Percentiles rank a stretch among this genome's conserved stretches.
phyloP scores from a whole-genome alignment of 2,113 vertebrate species.

The Mastomys natalensis region DNA sequence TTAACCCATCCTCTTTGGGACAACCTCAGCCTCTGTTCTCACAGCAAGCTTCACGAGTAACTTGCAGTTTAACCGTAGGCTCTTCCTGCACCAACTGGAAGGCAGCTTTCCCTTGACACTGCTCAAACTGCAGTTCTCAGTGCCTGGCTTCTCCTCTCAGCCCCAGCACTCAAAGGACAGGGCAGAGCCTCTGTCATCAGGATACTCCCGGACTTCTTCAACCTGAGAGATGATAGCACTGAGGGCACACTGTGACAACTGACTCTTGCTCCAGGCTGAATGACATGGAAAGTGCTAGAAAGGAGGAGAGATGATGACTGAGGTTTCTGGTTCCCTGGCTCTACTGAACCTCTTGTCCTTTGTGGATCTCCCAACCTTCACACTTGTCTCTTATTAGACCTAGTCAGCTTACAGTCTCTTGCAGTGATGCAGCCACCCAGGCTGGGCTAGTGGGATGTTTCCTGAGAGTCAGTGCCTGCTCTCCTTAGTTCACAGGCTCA shows the following conservation, averaged over 20 bases:
- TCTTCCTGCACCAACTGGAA: background rate
- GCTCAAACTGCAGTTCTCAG: background rate
- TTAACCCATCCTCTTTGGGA: background rate
- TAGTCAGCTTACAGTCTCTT: background rate
- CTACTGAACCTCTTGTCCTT: background rate
- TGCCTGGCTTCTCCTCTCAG: background rate
- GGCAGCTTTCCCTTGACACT: accelerated
- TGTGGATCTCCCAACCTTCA: background rate
- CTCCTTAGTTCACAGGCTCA: background rate
- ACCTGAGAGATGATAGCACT: background rate
- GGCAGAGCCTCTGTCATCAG: background rate
- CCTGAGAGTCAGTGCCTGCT: background rate
- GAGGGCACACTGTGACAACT: background rate
- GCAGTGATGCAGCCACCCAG: background rate
- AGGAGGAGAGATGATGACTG: background rate
- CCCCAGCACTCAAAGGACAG: background rate
- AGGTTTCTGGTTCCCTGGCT: background rate
- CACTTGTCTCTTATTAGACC: background rate
- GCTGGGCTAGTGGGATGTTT: background rate
- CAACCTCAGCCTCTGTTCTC: background rate
- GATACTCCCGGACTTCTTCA: accelerated
- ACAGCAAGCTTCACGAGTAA: too few relatives aligned
- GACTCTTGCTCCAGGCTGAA: background rate
- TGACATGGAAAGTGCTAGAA: background rate
- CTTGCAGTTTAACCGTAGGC: background rate